Evolutionary conservation across 2,113 vertebrate genomes (phyloP).

Genomic region (Dromaius novaehollandiae): DNA sequence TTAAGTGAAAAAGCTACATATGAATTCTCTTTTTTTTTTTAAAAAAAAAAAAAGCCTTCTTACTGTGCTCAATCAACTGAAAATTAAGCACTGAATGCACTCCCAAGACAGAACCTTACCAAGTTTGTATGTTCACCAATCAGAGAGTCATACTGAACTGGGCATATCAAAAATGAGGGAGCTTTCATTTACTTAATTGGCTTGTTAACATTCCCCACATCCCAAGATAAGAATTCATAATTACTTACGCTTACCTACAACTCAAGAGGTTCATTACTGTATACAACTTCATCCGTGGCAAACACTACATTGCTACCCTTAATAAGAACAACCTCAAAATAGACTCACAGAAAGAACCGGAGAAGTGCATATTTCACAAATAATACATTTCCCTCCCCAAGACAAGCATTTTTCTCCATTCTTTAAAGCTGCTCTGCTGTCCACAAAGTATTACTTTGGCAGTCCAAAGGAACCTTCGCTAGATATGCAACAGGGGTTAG

Average conservation of each 20-base stretch:
- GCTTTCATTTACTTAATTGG: not conserved
- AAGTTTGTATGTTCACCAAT: not conserved
- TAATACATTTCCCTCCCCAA: not conserved
- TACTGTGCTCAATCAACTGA: not conserved
- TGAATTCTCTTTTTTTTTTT: not conserved
- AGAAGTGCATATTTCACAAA: not conserved
- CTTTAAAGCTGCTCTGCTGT: not conserved
- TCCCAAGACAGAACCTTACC: not conserved
- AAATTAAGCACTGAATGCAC: not conserved
- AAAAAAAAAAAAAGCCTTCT: not conserved
- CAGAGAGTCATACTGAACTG: not conserved
- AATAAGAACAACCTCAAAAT: not conserved
- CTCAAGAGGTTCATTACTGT: not conserved
- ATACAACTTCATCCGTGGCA: not conserved
- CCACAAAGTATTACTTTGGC: not conserved
- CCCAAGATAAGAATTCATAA: conserved; percentile 20
- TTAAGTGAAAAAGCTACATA: not conserved
- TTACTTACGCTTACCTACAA: not conserved
- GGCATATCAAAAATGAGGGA: not conserved
- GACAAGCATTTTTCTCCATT: not conserved
- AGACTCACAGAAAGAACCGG: not conserved
- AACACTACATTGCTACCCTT: not conserved
- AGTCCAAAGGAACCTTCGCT: not conserved
- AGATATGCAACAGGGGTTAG: not conserved
- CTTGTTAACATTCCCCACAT: not conserved